phyloP scores from a whole-genome alignment of 2,888 invertebrate genomes.

The Yponomeuta evonymella region DNA sequence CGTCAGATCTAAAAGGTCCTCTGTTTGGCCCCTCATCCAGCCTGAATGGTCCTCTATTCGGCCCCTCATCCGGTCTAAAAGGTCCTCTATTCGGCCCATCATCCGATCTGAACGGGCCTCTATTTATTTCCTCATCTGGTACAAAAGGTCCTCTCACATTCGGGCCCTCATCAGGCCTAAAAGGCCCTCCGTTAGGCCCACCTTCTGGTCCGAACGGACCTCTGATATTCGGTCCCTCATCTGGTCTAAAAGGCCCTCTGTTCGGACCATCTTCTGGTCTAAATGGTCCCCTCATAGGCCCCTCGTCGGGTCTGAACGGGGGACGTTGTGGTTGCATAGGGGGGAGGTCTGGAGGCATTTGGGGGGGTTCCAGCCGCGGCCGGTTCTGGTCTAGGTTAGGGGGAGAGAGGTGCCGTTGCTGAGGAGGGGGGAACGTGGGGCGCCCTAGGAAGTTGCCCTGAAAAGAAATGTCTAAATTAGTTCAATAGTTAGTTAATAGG shows the following conservation, averaged over 20 bases:
- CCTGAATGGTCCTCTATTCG: slow-evolving; percentile 26
- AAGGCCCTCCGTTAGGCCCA: slow-evolving; percentile 21
- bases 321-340: slow-evolving; percentile 22
- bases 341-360: slow-evolving; percentile 25
- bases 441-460: slow-evolving; percentile 56
- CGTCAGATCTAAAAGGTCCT: slow-evolving; percentile 21
- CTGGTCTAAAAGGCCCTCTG: slow-evolving; percentile 23
- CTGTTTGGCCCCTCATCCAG: slow-evolving; percentile 24
- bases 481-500: too few relatives aligned
- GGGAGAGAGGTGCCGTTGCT: slow-evolving; percentile 36
- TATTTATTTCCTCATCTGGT: slow-evolving; percentile 30
- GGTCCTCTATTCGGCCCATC: slow-evolving; percentile 8
- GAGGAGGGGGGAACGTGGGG: slow-evolving; percentile 41
- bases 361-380: slow-evolving; percentile 24
- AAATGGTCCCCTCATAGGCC: slow-evolving; percentile 21
- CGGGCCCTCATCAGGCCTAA: slow-evolving; percentile 21
- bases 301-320: not conserved
- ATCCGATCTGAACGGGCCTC: slow-evolving; percentile 25
- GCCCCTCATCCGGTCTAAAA: slow-evolving; percentile 27
- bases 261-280: slow-evolving; percentile 21
- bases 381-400: slow-evolving; percentile 32
- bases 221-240: slow-evolving; percentile 30
- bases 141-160: slow-evolving; percentile 10
- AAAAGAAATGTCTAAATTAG: slow-evolving; percentile 21
- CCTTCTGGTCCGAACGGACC: slow-evolving; percentile 21